Evolutionary conservation across 2,797 vertebrate genomes (phyloP).

Genomic region (Neomorphus geoffroyi): DNA sequence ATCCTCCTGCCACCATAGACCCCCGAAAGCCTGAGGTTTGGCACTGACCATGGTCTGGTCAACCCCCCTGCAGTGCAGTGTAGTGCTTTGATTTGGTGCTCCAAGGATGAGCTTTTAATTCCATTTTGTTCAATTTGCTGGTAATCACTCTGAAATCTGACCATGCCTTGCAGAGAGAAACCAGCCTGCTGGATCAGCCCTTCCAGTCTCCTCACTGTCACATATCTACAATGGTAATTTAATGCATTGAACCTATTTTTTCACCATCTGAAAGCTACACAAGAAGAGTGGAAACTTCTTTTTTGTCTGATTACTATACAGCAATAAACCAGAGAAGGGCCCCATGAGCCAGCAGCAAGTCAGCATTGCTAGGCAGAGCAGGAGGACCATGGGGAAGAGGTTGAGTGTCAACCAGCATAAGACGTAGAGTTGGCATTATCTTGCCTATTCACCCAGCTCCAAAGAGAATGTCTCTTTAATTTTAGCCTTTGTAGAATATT

Average conservation of each 20-base stretch:
- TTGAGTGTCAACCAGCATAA: not conserved
- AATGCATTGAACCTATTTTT: not conserved
- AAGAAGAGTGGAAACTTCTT: not conserved
- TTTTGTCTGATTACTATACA: not conserved
- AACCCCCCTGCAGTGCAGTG: not conserved
- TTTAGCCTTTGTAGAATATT: not conserved
- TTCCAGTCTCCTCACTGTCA: not conserved
- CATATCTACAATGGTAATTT: not conserved
- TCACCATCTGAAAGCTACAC: not conserved
- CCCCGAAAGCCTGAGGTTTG: not conserved
- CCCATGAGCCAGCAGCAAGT: not conserved
- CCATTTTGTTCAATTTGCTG: not conserved
- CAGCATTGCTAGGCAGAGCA: not conserved
- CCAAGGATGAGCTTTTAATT: not conserved
- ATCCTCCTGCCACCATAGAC: not conserved
- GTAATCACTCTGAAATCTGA: not conserved
- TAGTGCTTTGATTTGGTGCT: accelerated
- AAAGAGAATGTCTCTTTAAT: not conserved
- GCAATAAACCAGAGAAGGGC: not conserved
- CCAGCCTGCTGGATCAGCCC: not conserved
- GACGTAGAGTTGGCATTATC: not conserved
- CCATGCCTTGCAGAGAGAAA: not conserved
- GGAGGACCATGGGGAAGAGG: not conserved
- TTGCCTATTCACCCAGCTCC: not conserved
- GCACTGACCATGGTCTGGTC: not conserved